Base-by-base conservation (phyloP, 2,797 vertebrate species). In the Halcyon chelicuti region DNA sequence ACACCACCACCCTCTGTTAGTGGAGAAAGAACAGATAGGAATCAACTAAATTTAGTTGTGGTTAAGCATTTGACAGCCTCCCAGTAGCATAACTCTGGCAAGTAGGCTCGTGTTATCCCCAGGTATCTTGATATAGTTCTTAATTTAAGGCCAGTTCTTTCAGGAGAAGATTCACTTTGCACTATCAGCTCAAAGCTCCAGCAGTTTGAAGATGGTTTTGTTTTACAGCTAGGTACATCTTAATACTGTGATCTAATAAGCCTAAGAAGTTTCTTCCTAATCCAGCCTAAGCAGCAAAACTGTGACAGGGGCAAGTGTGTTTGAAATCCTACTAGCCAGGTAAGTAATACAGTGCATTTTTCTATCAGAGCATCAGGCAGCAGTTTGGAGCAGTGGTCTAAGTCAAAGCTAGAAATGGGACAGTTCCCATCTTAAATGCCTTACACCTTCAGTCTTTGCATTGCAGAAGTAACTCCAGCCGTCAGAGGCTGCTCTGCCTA, bases 1-100 rank as follows among this genome's bases (percentile, higher is more conserved):
- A 99, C 99, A 31, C 99, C 99, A 39, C 99, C 99, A 11, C 99
- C 97, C 29, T 97, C 99, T 99, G 96, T 54, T 54, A 85, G 52
- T 37, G 49, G 66, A 95, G 60, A 9, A 88, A 78, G 33, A 94
- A 78, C 26, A 74, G 35, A 80, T 2, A 87, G 6, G 22, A 88
- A 85, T 61, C 28, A 70, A 63, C 7, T 49, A 33, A 15, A 60
- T 49, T 76, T 62, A 72, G 12, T 62, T 86, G 72, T 58, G 15
- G 4, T 81, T 79, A 78, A 88, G 51, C 49, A 66, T 72, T 35
- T 79, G n/a, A 52, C n/a, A n/a, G 44, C 62, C 23, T 74, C 22
- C 13, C 13, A 26, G 11, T 5, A 57, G 76, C 42, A 86, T 49
- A 46, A 46, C 7, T 22, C 47, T 37, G 22, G 39, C 62, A n/a